A percentile compares a stretch with the other conserved stretches of the same genome.
Conservation (phyloP, 1,140 invertebrate species). For the Scaptomyza graminum region DNA sequence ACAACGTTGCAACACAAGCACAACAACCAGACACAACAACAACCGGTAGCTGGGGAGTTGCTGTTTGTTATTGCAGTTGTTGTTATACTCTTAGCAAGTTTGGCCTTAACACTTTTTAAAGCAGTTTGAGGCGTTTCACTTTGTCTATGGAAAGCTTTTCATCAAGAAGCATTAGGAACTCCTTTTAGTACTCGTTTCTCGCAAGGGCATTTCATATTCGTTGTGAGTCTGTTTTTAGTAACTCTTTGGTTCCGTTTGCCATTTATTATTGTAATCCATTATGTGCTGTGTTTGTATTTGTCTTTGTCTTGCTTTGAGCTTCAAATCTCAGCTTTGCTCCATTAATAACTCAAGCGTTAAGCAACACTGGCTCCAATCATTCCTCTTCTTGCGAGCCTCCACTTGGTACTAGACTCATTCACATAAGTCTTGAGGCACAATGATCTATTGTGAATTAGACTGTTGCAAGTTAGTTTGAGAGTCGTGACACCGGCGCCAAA, state of each 20-base stretch:
- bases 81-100: conserved; percentile 5
- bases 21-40: not conserved
- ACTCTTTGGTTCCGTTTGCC: conserved; percentile 28
- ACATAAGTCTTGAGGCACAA: conserved; percentile 29
- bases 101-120: not conserved
- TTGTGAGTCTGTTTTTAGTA: not conserved
- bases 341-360: conserved; percentile 74
- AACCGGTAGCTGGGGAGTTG: conserved; percentile 17
- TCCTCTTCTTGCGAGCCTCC: conserved; percentile 22
- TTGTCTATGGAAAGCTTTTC: no score
- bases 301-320: conserved; percentile 40
- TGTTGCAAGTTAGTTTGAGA: conserved; percentile 38
- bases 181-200: no score
- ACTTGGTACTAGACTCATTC: conserved; percentile 48
- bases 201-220: conserved; percentile 9
- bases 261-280: conserved; percentile 43
- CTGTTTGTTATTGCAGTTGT: not conserved
- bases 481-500: conserved; percentile 24
- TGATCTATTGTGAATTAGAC: conserved; percentile 54
- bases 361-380: conserved; percentile 45
- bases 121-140: not conserved
- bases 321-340: conserved; percentile 63
- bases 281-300: conserved; percentile 37
- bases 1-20: conserved; percentile 15
- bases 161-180: no score